Base-by-base conservation (phyloP, 2,888 invertebrate species). In the Synanthedon andrenaeformis region DNA sequence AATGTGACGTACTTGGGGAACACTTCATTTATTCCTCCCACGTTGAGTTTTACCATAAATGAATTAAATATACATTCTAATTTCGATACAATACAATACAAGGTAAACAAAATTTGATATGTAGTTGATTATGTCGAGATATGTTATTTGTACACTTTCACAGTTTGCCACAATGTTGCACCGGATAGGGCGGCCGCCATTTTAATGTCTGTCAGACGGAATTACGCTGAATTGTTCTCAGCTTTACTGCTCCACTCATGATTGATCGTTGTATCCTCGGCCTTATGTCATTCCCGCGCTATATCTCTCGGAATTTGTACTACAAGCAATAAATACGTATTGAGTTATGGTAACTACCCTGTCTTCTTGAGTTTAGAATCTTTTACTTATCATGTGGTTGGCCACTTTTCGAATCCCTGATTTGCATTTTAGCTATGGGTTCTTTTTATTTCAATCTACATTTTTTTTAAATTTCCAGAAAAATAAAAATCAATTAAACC, bases 191-290 rank as follows among this genome's bases (percentile, higher is more conserved):
- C 85, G 83, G 80, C 79, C 72, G 82, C 78, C 75, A 79, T 85
- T 84, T 87, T 87, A 87, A 87, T 86, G 86, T 87, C 85, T 75
- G 78, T 82, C 82, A 72, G 82, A 80, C 85, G 86, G 86, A 87
- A 86, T 86, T 86, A 87, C 86, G 84, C 86, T 78, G 86, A 84
- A 86, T 87, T 87, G 86, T 87, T 87, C 86, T 85, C 84, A 73
- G 72, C 71, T 87, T 87, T 87, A 87, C 79, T 82, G 82, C 85
- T 74, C 78, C 76, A 76, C 72, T 73, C 77, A 69, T 87, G 86
- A 86, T 87, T 86, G 86, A 86, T 87, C 82, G 86, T 84, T 78
- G 84, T 84, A 84, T 84, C 84, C 76, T 78, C 82, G 65, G 76
- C 79, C 85, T 83, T 83, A 83, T 85, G 85, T 84, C 85, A 86